Evolutionary conservation across 2,888 invertebrate species (phyloP).

Genomic region (Hypolimnas misippus): DNA sequence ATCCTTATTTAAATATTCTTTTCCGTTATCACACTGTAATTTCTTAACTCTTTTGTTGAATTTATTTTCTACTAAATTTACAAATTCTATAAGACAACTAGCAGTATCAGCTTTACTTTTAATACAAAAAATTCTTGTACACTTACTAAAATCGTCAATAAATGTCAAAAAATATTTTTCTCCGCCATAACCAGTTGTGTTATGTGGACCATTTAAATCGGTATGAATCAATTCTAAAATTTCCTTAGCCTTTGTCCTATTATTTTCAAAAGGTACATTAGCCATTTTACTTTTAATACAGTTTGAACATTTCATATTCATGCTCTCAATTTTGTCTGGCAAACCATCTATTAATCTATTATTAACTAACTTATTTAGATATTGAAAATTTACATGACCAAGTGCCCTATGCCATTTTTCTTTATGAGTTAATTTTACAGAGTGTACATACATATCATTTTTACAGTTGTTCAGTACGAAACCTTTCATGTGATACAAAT

Average conservation of each 20-base stretch:
- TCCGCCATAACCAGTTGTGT: conserved; percentile 27
- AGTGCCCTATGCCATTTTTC: conserved; percentile 38
- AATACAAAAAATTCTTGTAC: conserved; percentile 40
- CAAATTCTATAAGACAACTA: conserved; percentile 38
- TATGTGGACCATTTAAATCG: conserved; percentile 40
- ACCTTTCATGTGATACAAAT: neutral
- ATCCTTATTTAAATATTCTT: conserved; percentile 33
- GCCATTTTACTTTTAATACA: conserved; percentile 42
- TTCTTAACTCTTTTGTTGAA: conserved; percentile 41
- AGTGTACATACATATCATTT: conserved; percentile 31
- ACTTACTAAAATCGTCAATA: conserved; percentile 33
- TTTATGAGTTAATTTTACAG: conserved; percentile 27
- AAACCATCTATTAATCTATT: conserved; percentile 28
- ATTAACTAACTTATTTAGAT: conserved; percentile 33
- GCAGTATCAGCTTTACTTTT: conserved; percentile 36
- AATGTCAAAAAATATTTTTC: conserved; percentile 36
- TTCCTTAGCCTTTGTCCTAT: conserved; percentile 31
- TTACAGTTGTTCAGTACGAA: conserved; percentile 33
- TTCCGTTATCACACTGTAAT: conserved; percentile 31
- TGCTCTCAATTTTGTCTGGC: conserved; percentile 12
- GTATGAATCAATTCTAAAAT: conserved; percentile 40
- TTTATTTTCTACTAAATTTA: conserved; percentile 41
- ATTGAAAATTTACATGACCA: conserved; percentile 40
- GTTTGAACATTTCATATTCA: conserved; percentile 34
- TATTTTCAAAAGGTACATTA: conserved; percentile 42